phyloP scores from a whole-genome alignment of 2,797 vertebrate genomes.

The Silurus aristotelis region DNA sequence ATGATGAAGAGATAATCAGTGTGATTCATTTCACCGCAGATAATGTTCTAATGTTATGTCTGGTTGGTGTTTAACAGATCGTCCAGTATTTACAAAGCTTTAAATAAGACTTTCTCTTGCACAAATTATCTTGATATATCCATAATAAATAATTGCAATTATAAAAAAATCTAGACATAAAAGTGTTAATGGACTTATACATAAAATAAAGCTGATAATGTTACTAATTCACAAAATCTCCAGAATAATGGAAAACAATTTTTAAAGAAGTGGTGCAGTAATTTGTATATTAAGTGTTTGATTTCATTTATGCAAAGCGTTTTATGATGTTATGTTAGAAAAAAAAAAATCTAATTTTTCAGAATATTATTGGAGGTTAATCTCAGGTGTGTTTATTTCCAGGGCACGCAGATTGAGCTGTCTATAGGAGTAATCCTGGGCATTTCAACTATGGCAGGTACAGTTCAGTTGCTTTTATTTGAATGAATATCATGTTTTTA shows the following conservation, averaged over 20 bases:
- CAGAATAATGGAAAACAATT: not conserved
- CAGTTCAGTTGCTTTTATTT: not conserved
- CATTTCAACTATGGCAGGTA: constrained; percentile 57
- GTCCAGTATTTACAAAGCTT: not conserved
- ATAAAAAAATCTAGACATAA: not conserved
- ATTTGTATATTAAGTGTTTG: not conserved
- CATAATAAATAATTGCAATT: not conserved
- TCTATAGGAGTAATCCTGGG: constrained; percentile 56
- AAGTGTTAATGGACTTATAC: not conserved
- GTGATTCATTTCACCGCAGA: too few species aligned
- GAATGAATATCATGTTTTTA: not conserved
- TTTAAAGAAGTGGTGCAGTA: not conserved
- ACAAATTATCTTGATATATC: not conserved
- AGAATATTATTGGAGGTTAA: not conserved
- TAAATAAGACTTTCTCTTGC: not conserved
- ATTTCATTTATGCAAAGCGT: too few species aligned
- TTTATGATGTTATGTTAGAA: not conserved
- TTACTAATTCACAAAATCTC: not conserved
- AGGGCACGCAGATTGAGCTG: constrained; percentile 56
- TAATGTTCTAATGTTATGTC: too few species aligned
- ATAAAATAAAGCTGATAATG: not conserved
- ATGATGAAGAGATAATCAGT: too few species aligned
- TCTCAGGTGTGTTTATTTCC: constrained; percentile 15
- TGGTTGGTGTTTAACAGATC: too few species aligned
- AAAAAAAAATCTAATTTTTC: not conserved